Conservation (phyloP, 2,888 invertebrate species). For the Ceratothoa steindachneri region DNA sequence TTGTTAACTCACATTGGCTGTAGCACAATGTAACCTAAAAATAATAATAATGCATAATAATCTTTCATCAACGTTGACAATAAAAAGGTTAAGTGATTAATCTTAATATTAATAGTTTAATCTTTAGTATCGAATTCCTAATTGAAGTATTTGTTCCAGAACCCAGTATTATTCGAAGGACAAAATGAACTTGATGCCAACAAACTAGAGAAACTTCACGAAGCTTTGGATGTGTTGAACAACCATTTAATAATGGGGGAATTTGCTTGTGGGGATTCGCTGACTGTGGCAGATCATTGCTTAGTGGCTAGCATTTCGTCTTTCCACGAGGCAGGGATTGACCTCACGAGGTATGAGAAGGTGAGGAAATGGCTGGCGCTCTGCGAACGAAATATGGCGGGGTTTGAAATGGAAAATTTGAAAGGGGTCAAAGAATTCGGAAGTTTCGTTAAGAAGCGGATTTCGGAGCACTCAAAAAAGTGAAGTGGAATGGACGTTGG, state of each 20-base stretch:
- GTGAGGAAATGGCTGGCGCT: conserved; percentile 63
- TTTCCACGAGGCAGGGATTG: conserved; percentile 57
- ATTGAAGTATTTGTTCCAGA: no score
- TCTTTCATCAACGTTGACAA: no score
- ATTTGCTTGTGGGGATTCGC: conserved; percentile 67
- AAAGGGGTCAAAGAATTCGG: conserved; percentile 49
- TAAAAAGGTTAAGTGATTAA: no score
- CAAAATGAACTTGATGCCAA: conserved; percentile 55
- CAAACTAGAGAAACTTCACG: conserved; percentile 65
- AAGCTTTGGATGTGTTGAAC: conserved; percentile 66
- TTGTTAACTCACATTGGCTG: no score
- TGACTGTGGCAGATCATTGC: conserved; percentile 74
- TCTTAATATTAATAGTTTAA: no score
- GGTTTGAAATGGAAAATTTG: conserved; percentile 57
- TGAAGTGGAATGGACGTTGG: no score
- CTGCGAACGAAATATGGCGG: conserved; percentile 60
- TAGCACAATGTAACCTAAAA: no score
- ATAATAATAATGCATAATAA: no score
- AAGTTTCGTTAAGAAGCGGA: conserved; percentile 42
- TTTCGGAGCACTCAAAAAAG: background rate
- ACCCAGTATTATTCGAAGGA: background rate
- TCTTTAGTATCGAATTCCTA: no score
- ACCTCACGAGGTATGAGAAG: conserved; percentile 66
- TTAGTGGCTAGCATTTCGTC: conserved; percentile 67
- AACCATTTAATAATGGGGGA: conserved; percentile 67